phyloP scores from a whole-genome alignment of 2,888 invertebrate species.

The Drosophila lacicola region DNA sequence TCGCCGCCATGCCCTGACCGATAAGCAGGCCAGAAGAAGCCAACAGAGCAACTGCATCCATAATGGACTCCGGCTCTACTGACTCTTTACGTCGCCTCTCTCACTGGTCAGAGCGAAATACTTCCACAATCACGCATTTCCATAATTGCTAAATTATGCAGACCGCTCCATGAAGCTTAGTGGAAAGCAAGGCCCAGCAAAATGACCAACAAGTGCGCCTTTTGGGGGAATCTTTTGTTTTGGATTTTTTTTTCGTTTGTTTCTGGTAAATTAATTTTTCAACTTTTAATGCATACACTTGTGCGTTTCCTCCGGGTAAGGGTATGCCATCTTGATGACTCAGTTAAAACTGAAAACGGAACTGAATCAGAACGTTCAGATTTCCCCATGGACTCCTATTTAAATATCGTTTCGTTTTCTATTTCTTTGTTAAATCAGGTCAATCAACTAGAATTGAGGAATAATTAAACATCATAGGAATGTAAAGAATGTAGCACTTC shows the following conservation, averaged over 20 bases:
- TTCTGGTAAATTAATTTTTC: constrained; percentile 79
- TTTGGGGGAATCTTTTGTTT: constrained; percentile 66
- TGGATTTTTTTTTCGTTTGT: constrained; percentile 31
- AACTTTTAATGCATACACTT: constrained; percentile 39
- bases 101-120: constrained; percentile 19
- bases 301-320: constrained; percentile 7
- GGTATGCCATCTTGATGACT: constrained; percentile 4
- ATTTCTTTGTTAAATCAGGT: too few species aligned
- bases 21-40: constrained; percentile 42
- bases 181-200: constrained; percentile 25
- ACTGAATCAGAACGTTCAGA: too few species aligned
- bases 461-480: too few species aligned
- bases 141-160: constrained; percentile 80
- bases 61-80: constrained; percentile 56
- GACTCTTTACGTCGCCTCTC: constrained; percentile 32
- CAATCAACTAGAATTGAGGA: too few species aligned
- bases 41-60: constrained; percentile 56
- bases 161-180: constrained; percentile 34
- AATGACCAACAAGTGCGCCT: constrained; percentile 65
- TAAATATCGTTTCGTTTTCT: too few species aligned
- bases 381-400: too few species aligned
- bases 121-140: constrained; percentile 63
- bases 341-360: neutral
- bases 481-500: too few species aligned
- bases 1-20: constrained; percentile 13